Evolutionary conservation across 2,888 invertebrate genomes (phyloP), one percentile per base, ranked within the genome.

Genomic region (Lepetodrilus schrolli): DNA sequence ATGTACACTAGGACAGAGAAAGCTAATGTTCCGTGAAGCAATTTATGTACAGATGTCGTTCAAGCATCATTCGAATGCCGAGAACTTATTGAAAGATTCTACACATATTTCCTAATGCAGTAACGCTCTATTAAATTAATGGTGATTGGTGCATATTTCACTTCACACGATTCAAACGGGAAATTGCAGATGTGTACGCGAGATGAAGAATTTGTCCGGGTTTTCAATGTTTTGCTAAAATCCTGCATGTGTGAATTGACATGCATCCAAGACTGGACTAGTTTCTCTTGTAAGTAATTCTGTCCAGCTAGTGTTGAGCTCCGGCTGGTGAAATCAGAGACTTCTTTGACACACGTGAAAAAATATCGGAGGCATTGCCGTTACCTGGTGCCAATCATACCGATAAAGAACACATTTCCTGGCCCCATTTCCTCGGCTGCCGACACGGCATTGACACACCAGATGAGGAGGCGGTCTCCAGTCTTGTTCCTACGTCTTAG

Each of bases 401-500:
- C 36, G 47, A 72, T 72, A 66, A 66, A 72, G 72, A 72, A 72
- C 72, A 72, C 65, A 72, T 66, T 72, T 72, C 72, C 72, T 72
- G 65, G 34, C 65, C 43, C 65, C 23, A 72, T 72, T 72, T 72
- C 72, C 72, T 65, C 38, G 30, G 47, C 47, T 48, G 34, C 43
- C 65, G 30, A 34, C 48, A 48, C 34, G 72, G 47, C 65, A 65
- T 72, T 48, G 48, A 72, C 66, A 66, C 43, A 66, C 36, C 58
- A 72, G 51, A 58, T 58, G 65, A 43, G 36, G 51, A 26, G 68
- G 21, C 38, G 7, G 38, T 17, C 21, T 26, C 36, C 26, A 23
- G 13, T 58, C 58, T 30, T 5, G 10, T 30, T 26, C 58, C 4
- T 4, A 26, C 13, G 21, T 4, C 58, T n/a, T n/a, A n/a, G n/a